Conservation (phyloP, 2,113 vertebrate species). For the Leucoraja erinaceus region DNA sequence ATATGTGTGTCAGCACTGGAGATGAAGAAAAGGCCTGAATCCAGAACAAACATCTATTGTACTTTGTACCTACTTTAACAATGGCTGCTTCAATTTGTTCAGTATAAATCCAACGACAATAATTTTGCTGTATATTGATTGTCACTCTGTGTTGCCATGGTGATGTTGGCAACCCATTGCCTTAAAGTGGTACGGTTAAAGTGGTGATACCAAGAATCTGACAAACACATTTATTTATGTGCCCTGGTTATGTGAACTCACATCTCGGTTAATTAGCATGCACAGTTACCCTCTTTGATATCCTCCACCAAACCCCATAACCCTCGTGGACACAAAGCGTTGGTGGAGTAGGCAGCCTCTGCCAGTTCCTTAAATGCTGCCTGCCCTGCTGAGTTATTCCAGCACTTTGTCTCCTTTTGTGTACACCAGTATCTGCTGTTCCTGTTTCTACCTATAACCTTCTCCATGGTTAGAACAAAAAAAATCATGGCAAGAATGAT, state of each 20-base stretch:
- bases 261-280: not conserved
- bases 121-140: not conserved
- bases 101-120: not conserved
- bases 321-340: not conserved
- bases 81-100: not conserved
- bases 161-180: not conserved
- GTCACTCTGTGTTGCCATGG: not conserved
- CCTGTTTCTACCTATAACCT: not conserved
- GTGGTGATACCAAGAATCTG: not conserved
- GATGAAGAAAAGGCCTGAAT: not conserved
- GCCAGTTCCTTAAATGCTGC: too few species aligned
- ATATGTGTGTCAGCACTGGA: not conserved
- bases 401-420: too few species aligned
- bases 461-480: not conserved
- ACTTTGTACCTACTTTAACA: not conserved
- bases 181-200: not conserved
- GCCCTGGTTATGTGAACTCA: not conserved
- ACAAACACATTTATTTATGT: not conserved
- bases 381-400: too few species aligned
- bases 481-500: not conserved
- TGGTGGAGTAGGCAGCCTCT: too few species aligned
- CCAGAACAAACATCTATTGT: not conserved
- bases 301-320: not conserved
- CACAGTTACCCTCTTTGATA: not conserved
- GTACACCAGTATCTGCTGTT: too few species aligned